These are phyloP conservation scores for Craniophora ligustri DNA, from an alignment of 2,888 invertebrate genomes.

Conservation along the genomic window DNA sequence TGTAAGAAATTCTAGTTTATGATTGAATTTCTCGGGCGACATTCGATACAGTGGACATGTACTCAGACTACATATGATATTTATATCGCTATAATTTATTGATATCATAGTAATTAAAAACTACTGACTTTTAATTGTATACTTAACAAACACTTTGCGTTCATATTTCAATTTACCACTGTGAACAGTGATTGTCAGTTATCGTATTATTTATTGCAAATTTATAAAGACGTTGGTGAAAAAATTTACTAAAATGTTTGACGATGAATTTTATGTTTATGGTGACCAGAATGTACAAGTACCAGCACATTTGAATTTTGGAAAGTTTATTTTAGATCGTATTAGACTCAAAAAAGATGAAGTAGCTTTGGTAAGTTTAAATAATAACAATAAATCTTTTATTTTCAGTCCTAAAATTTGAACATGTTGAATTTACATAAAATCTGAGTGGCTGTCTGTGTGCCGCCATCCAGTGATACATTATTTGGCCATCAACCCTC, in stretches of 20 bases:
- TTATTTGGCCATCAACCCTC: too few species aligned
- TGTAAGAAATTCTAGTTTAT: constrained; percentile 1
- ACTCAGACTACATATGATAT: constrained; percentile 9
- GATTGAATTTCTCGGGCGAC: neutral
- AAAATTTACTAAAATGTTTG: constrained; percentile 54
- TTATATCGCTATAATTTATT: constrained; percentile 4
- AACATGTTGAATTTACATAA: too few species aligned
- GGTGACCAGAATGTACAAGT: constrained; percentile 69
- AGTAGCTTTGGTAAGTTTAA: constrained; percentile 70
- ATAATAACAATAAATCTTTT: neutral
- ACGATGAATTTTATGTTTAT: constrained; percentile 61
- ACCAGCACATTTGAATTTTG: constrained; percentile 77
- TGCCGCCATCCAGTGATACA: too few species aligned
- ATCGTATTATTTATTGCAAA: neutral
- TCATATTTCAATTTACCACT: neutral
- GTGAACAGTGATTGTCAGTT: neutral
- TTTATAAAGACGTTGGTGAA: neutral
- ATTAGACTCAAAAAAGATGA: constrained; percentile 58
- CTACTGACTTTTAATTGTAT: constrained; percentile 3
- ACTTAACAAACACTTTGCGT: constrained; percentile 6
- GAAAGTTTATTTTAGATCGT: constrained; percentile 72
- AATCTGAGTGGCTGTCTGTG: too few species aligned
- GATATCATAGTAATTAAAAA: constrained; percentile 14
- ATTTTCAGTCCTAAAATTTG: too few species aligned
- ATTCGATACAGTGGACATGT: constrained; percentile 12